Conservation (phyloP, 2,797 vertebrate species). For the Threskiornis aethiopicus region DNA sequence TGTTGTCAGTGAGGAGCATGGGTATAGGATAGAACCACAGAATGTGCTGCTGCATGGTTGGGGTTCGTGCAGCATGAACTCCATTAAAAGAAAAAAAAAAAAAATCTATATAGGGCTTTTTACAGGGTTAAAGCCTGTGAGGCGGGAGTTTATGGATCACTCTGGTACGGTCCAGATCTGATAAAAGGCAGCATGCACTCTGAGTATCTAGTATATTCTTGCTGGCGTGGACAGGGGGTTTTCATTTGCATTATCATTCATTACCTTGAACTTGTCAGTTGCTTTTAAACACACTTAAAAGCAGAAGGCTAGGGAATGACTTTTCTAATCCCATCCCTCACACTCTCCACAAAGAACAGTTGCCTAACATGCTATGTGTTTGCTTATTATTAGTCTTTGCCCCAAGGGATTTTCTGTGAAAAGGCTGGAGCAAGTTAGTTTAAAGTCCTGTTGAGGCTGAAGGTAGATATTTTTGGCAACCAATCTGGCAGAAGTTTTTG, state of each 20-base stretch:
- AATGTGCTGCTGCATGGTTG: neutral
- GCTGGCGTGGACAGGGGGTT: neutral
- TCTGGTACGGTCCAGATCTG: neutral
- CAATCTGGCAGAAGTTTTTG: neutral
- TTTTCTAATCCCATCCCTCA: neutral
- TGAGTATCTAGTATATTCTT: neutral
- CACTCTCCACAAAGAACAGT: neutral
- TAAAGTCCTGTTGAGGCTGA: neutral
- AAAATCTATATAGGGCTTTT: neutral
- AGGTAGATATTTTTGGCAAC: neutral
- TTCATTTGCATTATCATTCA: neutral
- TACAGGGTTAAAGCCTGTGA: neutral
- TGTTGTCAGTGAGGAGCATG: neutral
- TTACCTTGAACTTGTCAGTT: neutral
- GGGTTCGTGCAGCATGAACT: neutral
- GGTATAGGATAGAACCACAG: neutral
- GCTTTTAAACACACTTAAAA: neutral
- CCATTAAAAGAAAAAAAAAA: neutral
- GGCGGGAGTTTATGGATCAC: neutral
- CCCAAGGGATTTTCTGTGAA: neutral
- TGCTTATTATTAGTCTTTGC: neutral
- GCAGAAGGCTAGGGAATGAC: neutral
- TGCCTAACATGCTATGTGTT: fast-evolving
- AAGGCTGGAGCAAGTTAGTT: neutral
- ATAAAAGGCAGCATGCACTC: neutral